Evolutionary conservation across 2,113 vertebrate genomes (phyloP).

Genomic region (Oreotrochilus melanogaster): DNA sequence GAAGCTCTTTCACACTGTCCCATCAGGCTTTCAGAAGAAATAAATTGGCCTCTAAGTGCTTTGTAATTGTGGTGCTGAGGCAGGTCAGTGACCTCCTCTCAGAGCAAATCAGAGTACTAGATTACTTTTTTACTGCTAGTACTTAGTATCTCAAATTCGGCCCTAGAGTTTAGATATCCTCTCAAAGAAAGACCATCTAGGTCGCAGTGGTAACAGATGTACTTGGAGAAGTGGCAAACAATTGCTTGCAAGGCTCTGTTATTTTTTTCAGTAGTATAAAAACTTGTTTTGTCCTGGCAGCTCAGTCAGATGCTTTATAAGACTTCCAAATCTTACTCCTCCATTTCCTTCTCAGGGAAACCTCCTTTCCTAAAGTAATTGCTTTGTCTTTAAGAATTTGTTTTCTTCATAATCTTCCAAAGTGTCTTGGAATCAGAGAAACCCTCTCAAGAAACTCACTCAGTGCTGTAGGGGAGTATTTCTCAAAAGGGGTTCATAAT

Average conservation of each 20-base stretch:
- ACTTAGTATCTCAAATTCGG: slow-evolving; percentile 7
- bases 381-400: slow-evolving; percentile 13
- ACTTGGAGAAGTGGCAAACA: not conserved
- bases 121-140: not conserved
- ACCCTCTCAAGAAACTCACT: not conserved
- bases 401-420: not conserved
- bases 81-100: not conserved
- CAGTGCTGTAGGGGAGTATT: not conserved
- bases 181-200: not conserved
- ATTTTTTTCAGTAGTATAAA: not conserved
- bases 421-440: not conserved
- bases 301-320: not conserved
- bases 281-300: not conserved
- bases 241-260: not conserved
- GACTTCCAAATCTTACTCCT: slow-evolving; percentile 7
- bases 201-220: not conserved
- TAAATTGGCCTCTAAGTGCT: not conserved
- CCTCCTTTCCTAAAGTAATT: not conserved
- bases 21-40: not conserved
- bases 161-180: not conserved
- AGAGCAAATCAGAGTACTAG: not conserved
- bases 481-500: not conserved
- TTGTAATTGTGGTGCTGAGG: not conserved
- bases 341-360: not conserved
- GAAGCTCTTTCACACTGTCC: not conserved